Percentiles rank a stretch among this genome's conserved stretches.
phyloP scores from a whole-genome alignment of 2,888 invertebrate genomes.

The Andrena marginata region DNA sequence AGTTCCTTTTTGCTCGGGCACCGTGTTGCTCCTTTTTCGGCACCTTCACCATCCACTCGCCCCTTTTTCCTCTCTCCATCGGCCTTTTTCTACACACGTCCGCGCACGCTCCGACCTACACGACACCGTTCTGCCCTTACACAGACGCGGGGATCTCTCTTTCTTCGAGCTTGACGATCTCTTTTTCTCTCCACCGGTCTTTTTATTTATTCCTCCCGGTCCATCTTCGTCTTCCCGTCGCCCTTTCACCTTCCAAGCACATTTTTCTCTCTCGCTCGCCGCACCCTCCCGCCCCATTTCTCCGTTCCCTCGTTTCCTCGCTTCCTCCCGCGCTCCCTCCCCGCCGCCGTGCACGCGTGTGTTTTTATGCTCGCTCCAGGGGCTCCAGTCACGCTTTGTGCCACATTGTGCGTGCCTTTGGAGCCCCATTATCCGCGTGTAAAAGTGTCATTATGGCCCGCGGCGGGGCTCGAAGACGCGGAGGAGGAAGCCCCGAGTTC shows the following conservation, averaged over 20 bases:
- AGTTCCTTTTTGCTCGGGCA: constrained; percentile 80
- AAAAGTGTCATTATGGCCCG: constrained; percentile 77
- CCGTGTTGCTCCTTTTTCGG: constrained; percentile 74
- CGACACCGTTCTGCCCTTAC: constrained; percentile 20
- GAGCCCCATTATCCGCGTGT: constrained; percentile 80
- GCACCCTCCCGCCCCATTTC: constrained; percentile 31
- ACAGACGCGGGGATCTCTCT: constrained; percentile 28
- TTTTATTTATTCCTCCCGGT: constrained; percentile 21
- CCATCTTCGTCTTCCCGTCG: constrained; percentile 53
- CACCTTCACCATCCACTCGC: constrained; percentile 63
- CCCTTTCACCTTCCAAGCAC: constrained; percentile 58
- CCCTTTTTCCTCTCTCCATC: constrained; percentile 61
- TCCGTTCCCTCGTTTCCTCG: constrained; percentile 29
- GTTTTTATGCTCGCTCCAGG: constrained; percentile 78
- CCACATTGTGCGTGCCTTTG: constrained; percentile 79
- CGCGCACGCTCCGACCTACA: not conserved
- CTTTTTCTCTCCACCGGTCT: constrained; percentile 17
- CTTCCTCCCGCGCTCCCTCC: not conserved
- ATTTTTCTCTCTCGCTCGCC: constrained; percentile 40
- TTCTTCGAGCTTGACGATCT: constrained; percentile 15
- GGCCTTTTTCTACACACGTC: constrained; percentile 56
- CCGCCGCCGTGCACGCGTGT: constrained; percentile 74
- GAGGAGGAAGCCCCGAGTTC: constrained; percentile 25
- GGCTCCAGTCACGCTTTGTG: constrained; percentile 77
- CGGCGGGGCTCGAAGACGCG: constrained; percentile 52